Conservation (phyloP, 2,888 invertebrate species). For the Lucinisca nassula region DNA sequence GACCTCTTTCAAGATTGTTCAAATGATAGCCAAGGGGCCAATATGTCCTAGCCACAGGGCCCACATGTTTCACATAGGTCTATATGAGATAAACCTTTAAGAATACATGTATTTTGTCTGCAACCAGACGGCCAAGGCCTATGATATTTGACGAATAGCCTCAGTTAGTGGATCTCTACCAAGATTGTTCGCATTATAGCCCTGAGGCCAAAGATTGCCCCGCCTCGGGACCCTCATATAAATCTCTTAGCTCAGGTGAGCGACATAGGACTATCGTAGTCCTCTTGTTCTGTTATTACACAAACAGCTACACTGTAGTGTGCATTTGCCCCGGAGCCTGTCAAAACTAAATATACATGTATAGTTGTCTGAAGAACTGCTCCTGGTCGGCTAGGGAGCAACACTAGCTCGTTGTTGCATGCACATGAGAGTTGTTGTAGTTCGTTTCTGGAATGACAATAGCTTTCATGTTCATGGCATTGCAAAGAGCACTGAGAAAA, state of each 20-base stretch:
- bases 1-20: no score
- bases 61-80: no score
- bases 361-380: slow-evolving; percentile 18
- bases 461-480: slow-evolving; percentile 42
- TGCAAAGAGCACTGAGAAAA: slow-evolving; percentile 39
- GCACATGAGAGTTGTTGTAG: background rate
- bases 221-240: no score
- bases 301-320: slow-evolving; percentile 36
- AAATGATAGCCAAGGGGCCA: no score
- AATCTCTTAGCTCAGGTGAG: background rate
- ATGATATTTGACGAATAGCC: background rate
- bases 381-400: slow-evolving; percentile 24
- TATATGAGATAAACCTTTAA: no score
- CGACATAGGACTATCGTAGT: background rate
- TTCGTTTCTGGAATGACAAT: slow-evolving; percentile 31
- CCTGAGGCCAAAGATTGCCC: no score
- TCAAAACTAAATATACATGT: slow-evolving; percentile 1
- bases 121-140: no score
- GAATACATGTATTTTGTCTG: background rate
- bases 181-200: no score
- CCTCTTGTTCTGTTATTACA: background rate
- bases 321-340: slow-evolving; percentile 24
- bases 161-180: no score
- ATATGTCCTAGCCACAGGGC: no score
- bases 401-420: slow-evolving; percentile 3